Evolutionary conservation across 2,113 vertebrate species (phyloP).

Genomic region (Upupa epops): DNA sequence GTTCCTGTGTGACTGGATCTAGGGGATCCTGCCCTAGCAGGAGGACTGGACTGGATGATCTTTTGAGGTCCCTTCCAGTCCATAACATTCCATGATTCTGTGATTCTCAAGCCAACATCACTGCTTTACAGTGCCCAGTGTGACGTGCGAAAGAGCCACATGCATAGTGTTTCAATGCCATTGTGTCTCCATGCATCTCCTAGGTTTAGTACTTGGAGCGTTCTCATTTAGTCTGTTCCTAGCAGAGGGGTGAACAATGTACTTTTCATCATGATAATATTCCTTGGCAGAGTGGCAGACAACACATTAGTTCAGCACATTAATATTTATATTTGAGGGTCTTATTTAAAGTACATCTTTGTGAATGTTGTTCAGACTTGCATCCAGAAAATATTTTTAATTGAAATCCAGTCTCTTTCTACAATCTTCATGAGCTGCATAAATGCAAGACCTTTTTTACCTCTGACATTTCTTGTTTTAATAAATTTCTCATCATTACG

Average conservation of each 20-base stretch:
- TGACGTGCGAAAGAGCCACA: background rate
- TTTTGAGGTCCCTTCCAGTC: too few species aligned
- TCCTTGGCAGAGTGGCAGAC: background rate
- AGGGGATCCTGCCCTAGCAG: too few species aligned
- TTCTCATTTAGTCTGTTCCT: background rate
- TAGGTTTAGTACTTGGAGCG: background rate
- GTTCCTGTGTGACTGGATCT: too few species aligned
- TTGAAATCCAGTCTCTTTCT: background rate
- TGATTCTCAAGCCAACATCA: too few species aligned
- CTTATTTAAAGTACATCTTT: background rate
- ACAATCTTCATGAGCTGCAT: background rate
- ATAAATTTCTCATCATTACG: background rate
- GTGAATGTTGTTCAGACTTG: background rate
- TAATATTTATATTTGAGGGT: conserved; percentile 37
- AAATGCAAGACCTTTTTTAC: background rate
- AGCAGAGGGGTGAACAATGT: background rate
- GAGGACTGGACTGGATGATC: too few species aligned
- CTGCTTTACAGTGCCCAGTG: background rate
- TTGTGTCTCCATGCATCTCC: background rate
- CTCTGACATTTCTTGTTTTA: background rate
- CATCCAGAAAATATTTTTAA: background rate
- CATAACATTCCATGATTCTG: too few species aligned
- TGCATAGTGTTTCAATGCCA: background rate
- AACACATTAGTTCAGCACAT: background rate
- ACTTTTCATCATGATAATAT: background rate